These are phyloP conservation scores for Cloeon dipterum DNA, from an alignment of 2,888 invertebrate species.

Conservation along the genomic window DNA sequence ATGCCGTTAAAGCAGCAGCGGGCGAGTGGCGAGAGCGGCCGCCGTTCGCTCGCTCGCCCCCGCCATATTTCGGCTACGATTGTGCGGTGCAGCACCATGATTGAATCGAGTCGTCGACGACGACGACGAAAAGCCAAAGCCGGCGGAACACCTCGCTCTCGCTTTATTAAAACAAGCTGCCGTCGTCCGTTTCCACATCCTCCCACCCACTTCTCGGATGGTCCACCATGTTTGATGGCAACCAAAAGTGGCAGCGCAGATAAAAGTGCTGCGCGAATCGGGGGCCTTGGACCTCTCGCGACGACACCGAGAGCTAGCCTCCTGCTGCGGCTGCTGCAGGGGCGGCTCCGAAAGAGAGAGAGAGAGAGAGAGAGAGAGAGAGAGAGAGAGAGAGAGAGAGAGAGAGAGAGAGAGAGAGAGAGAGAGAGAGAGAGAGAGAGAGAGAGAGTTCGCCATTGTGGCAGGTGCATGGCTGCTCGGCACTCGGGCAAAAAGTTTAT, in stretches of 20 bases:
- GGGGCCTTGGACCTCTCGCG: conserved; percentile 2
- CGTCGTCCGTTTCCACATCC: no score
- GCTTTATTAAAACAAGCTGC: no score
- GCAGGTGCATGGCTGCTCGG: neutral
- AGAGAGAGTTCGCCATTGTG: neutral
- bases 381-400: conserved; percentile 2
- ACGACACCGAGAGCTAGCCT: conserved; percentile 4
- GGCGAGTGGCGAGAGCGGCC: no score
- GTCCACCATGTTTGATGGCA: neutral
- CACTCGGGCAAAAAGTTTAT: neutral
- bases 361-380: conserved; percentile 4
- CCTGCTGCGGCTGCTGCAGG: conserved; percentile 8
- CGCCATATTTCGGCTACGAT: no score
- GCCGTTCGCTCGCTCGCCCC: no score
- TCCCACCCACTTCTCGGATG: no score
- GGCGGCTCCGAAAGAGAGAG: no score
- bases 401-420: conserved; percentile 1
- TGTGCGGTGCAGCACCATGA: no score
- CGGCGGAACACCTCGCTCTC: no score
- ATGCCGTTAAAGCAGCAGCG: no score
- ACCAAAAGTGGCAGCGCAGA: neutral
- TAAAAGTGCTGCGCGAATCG: neutral
- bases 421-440: conserved; percentile 2
- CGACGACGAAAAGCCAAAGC: no score
- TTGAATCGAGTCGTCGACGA: no score